Conservation (phyloP, 2,113 vertebrate genomes). For the Calypte anna region DNA sequence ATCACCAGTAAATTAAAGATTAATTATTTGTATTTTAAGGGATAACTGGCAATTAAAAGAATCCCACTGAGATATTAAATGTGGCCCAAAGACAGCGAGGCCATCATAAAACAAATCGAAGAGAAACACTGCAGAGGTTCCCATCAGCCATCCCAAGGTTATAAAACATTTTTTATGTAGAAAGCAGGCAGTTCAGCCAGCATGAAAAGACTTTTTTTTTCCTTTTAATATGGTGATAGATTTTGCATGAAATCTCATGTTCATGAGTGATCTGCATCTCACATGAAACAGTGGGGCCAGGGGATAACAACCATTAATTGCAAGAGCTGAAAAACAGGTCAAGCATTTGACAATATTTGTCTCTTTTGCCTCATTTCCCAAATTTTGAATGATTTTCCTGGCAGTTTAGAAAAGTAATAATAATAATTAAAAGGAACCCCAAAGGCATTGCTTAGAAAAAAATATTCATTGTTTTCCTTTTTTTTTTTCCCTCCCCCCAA, state of each 20-base stretch:
- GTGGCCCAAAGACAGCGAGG: not conserved
- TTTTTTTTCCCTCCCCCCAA: not conserved
- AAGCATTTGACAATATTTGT: constrained; percentile 28
- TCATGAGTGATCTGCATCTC: constrained; percentile 15
- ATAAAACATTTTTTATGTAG: not conserved
- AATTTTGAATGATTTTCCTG: constrained; percentile 20
- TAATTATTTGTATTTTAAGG: not conserved
- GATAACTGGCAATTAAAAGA: not conserved
- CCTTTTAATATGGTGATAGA: not conserved
- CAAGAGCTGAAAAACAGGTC: constrained; percentile 5
- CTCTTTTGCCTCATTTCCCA: constrained; percentile 31
- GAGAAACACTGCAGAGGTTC: not conserved
- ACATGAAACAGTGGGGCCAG: not conserved
- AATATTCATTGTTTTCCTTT: not conserved
- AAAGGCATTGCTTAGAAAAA: not conserved
- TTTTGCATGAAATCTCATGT: constrained; percentile 19
- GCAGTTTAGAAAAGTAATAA: constrained; percentile 34
- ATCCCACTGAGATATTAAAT: not conserved
- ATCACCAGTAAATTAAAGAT: not conserved
- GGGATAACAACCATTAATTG: not conserved
- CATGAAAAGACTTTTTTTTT: not conserved
- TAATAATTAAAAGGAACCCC: not conserved
- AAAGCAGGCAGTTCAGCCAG: not conserved
- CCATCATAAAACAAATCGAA: not conserved
- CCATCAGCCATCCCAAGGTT: not conserved